phyloP scores from a whole-genome alignment of 2,888 invertebrate species.

The Eilema griseolum region DNA sequence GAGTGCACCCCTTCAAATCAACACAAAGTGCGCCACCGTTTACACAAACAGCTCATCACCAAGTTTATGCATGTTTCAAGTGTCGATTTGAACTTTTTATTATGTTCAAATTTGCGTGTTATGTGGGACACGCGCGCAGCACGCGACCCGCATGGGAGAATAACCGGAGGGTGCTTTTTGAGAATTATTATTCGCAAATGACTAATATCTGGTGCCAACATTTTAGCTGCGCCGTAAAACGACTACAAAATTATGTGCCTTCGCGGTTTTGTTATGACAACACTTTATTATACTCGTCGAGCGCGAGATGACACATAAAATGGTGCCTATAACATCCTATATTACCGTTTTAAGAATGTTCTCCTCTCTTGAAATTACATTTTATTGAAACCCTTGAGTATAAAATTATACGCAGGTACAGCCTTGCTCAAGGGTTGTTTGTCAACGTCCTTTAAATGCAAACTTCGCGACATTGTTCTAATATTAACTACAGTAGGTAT shows the following conservation, averaged over 20 bases:
- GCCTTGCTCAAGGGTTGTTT: constrained; percentile 17
- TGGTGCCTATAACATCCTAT: constrained; percentile 30
- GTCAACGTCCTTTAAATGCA: constrained; percentile 31
- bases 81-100: constrained; percentile 72
- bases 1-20: constrained; percentile 61
- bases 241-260: constrained; percentile 55
- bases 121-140: constrained; percentile 82
- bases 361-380: constrained; percentile 26
- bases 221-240: constrained; percentile 59
- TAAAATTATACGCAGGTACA: constrained; percentile 19
- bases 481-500: constrained; percentile 44
- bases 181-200: constrained; percentile 69
- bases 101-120: constrained; percentile 77
- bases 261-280: constrained; percentile 61
- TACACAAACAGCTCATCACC: constrained; percentile 64
- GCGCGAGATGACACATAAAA: constrained; percentile 40
- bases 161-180: constrained; percentile 59
- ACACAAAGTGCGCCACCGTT: constrained; percentile 47
- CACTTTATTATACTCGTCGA: constrained; percentile 53
- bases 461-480: constrained; percentile 29
- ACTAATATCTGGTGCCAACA: constrained; percentile 53
- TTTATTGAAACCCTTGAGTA: constrained; percentile 34
- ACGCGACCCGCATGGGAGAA: constrained; percentile 82
- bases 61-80: constrained; percentile 68
- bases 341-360: constrained; percentile 32